Conservation (phyloP, 2,113 vertebrate species). For the Elgaria multicarinata region DNA sequence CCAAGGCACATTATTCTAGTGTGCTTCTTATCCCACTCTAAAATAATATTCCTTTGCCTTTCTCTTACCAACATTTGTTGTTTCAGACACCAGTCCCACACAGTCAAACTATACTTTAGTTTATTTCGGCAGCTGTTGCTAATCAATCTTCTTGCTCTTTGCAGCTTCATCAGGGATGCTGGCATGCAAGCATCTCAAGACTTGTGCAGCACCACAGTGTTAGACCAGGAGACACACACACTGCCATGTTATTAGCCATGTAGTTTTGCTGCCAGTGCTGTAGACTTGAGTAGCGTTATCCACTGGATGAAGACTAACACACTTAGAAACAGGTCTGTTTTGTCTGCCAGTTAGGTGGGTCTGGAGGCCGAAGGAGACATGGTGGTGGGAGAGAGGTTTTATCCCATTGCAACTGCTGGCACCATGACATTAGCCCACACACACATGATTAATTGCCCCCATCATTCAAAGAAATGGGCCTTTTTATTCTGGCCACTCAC, state of each 20-base stretch:
- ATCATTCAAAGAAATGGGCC: conserved; percentile 76
- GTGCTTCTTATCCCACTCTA: background rate
- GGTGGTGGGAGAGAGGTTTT: conserved; percentile 51
- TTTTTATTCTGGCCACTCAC: conserved; percentile 74
- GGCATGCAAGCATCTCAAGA: conserved; percentile 27
- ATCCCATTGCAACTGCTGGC: conserved; percentile 64
- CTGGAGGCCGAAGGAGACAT: conserved; percentile 61
- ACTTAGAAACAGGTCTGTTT: conserved; percentile 41
- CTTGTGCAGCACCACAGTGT: background rate
- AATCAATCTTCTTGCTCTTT: conserved; percentile 62
- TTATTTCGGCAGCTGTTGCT: conserved; percentile 59
- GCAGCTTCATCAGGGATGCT: conserved; percentile 49
- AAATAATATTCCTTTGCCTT: conserved; percentile 49
- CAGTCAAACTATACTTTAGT: conserved; percentile 66
- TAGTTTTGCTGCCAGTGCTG: background rate
- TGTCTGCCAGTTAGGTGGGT: conserved; percentile 61
- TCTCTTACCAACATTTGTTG: conserved; percentile 31
- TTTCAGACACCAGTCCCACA: conserved; percentile 37
- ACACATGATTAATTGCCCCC: conserved; percentile 79
- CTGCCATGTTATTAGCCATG: background rate
- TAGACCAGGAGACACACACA: background rate
- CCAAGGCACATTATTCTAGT: conserved; percentile 1
- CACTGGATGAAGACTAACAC: conserved; percentile 29
- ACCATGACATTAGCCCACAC: conserved; percentile 50
- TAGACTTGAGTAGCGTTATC: conserved; percentile 26